Evolutionary conservation across 64 coral and sea anemone genomes (phyloP), one percentile per base, ranked within the genome.

Genomic region (Orbicella faveolata): DNA sequence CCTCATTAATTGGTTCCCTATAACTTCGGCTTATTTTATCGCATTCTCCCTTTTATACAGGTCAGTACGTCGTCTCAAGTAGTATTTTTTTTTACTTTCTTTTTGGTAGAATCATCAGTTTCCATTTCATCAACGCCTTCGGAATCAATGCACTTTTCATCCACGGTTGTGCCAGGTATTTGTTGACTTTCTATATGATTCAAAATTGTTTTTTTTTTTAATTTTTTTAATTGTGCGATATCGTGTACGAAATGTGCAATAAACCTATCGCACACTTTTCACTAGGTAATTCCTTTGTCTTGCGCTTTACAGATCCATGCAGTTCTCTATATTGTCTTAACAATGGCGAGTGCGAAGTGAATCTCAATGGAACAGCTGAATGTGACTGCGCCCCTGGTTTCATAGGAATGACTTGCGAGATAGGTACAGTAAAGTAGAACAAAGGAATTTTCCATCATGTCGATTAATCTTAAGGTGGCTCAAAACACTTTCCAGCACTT

Each of bases 311-410:
- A 82, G 79, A 82, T 34, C 57, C 79, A 30, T 82, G 79, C 33
- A 64, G 55, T 37, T 34, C 53, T 36, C 18, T 21, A 9, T 15
- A 39, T 15, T 82, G 79, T 64, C 26, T 8, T 7, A 63, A 63
- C 19, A 16, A 19, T 61, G 52, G 78, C 12, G 0, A 0, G 1
- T 80, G 78, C 30, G 2, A 14, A 57, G 33, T 26, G 12, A 53
- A 61, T 33, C 8, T 11, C 3, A 80, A 61, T 61, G 78, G 25
- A 33, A 80, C 78, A 0, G 52, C 52, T 5, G 21, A 17, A 13
- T 80, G 78, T 80, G 13, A 13, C 78, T 80, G 78, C 23, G 51
- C 9, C 15, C 78, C 52, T 34, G 78, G 78, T 30, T 80, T 34
- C 52, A 61, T 35, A 33, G 78, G 78, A 80, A 34, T 54, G 15